Evolutionary conservation across 2,888 invertebrate species (phyloP), one percentile per base, ranked within the genome.

Genomic region (Boloria euphrosyne): DNA sequence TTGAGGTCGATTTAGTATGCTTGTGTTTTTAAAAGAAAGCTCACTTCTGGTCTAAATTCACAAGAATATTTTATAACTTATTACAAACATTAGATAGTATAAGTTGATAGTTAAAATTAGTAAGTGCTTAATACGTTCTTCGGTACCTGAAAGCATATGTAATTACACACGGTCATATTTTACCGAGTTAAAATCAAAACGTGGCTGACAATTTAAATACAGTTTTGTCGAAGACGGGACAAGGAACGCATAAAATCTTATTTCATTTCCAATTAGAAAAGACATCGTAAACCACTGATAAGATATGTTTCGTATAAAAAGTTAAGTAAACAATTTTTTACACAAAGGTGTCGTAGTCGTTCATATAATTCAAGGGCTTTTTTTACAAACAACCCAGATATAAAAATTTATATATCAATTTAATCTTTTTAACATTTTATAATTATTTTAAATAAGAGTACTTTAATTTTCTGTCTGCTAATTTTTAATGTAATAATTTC

Each of bases 221-320:
- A 54, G 53, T 65, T 59, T 53, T 4, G 18, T 18, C 51, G 47
- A 13, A 38, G 52, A 38, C 18, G 46, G 65, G 59, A 59, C 65
- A 65, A 65, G 58, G 52, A 59, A 65, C 65, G 57, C 64, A 52
- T 65, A 58, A 58, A 58, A 62, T 62, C 47, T 47, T 46, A 62
- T 46, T 46, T 53, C 62, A 46, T 47, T 52, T 7, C 62, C 55
- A 62, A 62, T 62, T 50, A 55, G 55, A 62, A 5, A 38, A 27
- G 38, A 43, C 49, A 46, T 22, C 60, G n/a, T 46, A 13, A 46
- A 62, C 22, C 43, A 59, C 18, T 49, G 47, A 59, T 59, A 49
- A 49, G 46, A 17, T 46, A 31, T 59, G 16, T 16, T 47, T 47
- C 47, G 0, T 47, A n/a, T n/a, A 10, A 38, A 38, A 38, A 7